These are phyloP conservation scores for Holcopasites calliopsidis DNA, from an alignment of 1,140 invertebrate species.

Conservation along the genomic window DNA sequence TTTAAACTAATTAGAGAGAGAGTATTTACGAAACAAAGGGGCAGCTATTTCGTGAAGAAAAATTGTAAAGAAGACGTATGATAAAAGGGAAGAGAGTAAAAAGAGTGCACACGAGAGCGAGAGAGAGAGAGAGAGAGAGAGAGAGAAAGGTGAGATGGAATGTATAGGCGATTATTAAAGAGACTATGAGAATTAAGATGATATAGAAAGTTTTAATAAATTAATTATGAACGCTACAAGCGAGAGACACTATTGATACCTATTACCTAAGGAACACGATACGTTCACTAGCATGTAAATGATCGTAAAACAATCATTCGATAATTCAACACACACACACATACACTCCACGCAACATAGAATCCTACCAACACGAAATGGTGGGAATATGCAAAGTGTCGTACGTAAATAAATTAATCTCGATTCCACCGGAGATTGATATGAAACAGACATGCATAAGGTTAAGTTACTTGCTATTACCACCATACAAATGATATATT, in stretches of 20 bases:
- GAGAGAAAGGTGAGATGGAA: conserved; percentile 24
- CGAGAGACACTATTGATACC: conserved; percentile 58
- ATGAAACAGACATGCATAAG: conserved; percentile 43
- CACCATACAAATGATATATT: conserved; percentile 45
- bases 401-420: conserved; percentile 54
- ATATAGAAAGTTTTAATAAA: conserved; percentile 73
- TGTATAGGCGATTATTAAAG: conserved; percentile 58
- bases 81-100: not conserved
- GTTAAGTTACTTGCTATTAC: conserved; percentile 54
- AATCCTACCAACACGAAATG: conserved; percentile 42
- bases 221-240: conserved; percentile 67
- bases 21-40: conserved; percentile 15
- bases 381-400: conserved; percentile 37
- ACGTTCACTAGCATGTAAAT: conserved; percentile 9
- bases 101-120: no score
- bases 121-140: conserved; percentile 18
- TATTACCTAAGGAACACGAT: conserved; percentile 56
- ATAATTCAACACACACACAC: conserved; percentile 19
- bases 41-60: not conserved
- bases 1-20: conserved; percentile 41
- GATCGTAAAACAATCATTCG: conserved; percentile 42
- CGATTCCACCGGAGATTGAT: conserved; percentile 27
- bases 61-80: conserved; percentile 27
- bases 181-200: conserved; percentile 66
- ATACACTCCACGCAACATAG: conserved; percentile 40